These are phyloP conservation scores for Amiota mariae DNA, from an alignment of 2,888 invertebrate species.

Conservation along the genomic window DNA sequence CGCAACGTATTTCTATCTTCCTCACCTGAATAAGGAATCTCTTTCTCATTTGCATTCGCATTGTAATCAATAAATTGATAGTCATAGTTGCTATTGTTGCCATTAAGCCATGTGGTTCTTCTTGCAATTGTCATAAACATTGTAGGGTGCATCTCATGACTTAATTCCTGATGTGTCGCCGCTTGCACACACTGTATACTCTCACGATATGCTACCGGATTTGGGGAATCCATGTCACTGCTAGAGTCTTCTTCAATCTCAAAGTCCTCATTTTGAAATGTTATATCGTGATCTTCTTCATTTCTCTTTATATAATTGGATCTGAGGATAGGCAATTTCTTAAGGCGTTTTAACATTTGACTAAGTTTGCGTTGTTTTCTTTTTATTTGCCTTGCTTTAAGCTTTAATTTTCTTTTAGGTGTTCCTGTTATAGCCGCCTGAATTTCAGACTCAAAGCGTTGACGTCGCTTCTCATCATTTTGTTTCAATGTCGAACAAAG, in stretches of 20 bases:
- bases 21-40: no score
- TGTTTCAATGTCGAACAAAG: conserved; percentile 33
- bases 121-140: no score
- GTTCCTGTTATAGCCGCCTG: conserved; percentile 48
- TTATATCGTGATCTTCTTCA: not conserved
- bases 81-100: not conserved
- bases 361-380: conserved; percentile 18
- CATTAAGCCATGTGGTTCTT: not conserved
- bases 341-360: not conserved
- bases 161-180: conserved; percentile 10
- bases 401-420: conserved; percentile 23
- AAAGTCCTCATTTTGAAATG: no score
- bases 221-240: no score
- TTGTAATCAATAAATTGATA: no score
- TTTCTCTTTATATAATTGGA: not conserved
- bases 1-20: no score
- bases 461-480: conserved; percentile 17
- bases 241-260: no score
- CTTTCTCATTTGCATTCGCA: no score
- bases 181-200: conserved; percentile 37
- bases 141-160: not conserved
- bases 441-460: conserved; percentile 49
- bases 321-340: not conserved
- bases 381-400: not conserved
- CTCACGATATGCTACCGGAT: not conserved